Evolutionary conservation across 37 sponge, comb jelly and placozoan genomes (phyloP).

Genomic region (Mnemiopsis leidyi): DNA sequence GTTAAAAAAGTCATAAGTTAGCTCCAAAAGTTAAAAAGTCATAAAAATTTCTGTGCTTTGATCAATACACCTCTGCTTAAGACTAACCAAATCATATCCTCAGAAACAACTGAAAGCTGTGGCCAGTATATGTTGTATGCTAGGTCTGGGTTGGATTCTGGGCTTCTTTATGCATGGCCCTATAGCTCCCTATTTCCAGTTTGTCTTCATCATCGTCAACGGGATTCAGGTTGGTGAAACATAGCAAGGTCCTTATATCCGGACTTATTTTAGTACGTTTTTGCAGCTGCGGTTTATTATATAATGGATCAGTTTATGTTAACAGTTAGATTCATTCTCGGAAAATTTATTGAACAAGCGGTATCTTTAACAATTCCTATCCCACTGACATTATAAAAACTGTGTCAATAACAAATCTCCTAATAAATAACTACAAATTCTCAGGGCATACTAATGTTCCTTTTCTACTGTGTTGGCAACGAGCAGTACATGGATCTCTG

Average conservation of each 20-base stretch:
- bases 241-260: no score
- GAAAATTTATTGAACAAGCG: no score
- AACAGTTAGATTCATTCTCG: no score
- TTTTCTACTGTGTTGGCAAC: conserved; percentile 47
- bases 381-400: no score
- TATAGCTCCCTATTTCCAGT: conserved; percentile 19
- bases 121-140: not conserved
- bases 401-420: no score
- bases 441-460: conserved; percentile 36
- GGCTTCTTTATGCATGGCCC: not conserved
- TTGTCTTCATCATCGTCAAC: conserved; percentile 15
- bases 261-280: no score
- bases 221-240: conserved; percentile 23
- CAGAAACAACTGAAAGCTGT: conserved; percentile 37
- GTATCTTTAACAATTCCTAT: no score
- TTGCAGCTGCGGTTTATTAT: no score
- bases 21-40: not conserved
- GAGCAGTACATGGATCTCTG: conserved; percentile 37
- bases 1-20: not conserved
- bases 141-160: conserved; percentile 29
- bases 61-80: not conserved
- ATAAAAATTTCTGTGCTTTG: not conserved
- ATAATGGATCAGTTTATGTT: no score
- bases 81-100: not conserved
- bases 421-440: not conserved